Evolutionary conservation across 64 coral and sea anemone species (phyloP).

Genomic region (Anthopleura sola): DNA sequence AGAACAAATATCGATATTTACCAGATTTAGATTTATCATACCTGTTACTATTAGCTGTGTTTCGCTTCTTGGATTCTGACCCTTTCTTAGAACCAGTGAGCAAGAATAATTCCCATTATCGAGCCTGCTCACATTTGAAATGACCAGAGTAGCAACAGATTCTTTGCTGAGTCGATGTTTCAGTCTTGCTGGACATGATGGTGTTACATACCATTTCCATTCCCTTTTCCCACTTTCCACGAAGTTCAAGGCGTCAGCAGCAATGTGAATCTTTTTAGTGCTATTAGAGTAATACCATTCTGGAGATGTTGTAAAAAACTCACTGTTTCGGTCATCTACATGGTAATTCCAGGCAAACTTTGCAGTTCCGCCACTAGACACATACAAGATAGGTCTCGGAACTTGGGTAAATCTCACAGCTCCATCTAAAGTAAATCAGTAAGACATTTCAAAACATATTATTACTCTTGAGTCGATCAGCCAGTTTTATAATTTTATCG

Average conservation of each 20-base stretch:
- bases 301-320: neutral
- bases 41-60: too few relatives aligned
- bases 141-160: too few relatives aligned
- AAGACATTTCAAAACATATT: neutral
- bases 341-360: neutral
- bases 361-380: neutral
- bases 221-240: neutral
- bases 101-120: too few relatives aligned
- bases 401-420: neutral
- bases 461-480: neutral
- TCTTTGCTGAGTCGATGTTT: too few relatives aligned
- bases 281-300: neutral
- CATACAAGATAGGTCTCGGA: neutral
- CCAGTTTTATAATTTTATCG: too few relatives aligned
- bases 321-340: neutral
- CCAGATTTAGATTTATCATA: too few relatives aligned
- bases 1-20: too few relatives aligned
- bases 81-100: too few relatives aligned
- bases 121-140: too few relatives aligned
- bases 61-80: too few relatives aligned
- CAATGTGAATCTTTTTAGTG: neutral
- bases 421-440: neutral
- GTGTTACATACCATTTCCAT: too few relatives aligned
- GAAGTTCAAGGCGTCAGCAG: neutral
- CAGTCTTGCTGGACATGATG: neutral